Evolutionary conservation across 2,113 vertebrate genomes (phyloP).

Genomic region (Diphyllodes magnificus): DNA sequence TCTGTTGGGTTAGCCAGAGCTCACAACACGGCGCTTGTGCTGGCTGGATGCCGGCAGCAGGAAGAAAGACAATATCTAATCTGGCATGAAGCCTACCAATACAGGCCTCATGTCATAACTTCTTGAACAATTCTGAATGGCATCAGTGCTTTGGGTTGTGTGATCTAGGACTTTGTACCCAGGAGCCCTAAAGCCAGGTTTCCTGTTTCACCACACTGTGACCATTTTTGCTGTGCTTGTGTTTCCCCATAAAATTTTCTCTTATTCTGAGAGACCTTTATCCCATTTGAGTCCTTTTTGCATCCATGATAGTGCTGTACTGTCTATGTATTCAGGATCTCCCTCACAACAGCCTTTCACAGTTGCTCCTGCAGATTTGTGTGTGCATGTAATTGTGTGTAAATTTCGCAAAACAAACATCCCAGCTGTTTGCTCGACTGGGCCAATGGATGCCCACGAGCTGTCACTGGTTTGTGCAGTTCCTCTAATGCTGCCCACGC

Average conservation of each 20-base stretch:
- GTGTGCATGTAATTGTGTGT: background rate
- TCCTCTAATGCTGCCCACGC: fast-evolving
- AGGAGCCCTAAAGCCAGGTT: background rate
- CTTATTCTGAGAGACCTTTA: background rate
- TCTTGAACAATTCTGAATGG: background rate
- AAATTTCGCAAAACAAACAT: background rate
- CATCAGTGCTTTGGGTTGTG: background rate
- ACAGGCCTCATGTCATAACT: background rate
- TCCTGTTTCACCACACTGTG: background rate
- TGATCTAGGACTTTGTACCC: background rate
- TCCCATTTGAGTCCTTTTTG: background rate
- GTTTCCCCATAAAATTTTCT: background rate
- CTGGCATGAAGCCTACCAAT: conserved; percentile 23
- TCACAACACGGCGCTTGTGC: background rate
- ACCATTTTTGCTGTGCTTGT: background rate
- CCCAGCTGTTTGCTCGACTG: background rate
- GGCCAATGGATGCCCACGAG: background rate
- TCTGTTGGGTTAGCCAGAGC: conserved; percentile 23
- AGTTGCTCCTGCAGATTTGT: background rate
- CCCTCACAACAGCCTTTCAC: background rate
- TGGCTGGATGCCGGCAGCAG: background rate
- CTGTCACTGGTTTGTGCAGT: background rate
- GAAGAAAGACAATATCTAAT: conserved; percentile 38
- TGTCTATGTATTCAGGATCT: fast-evolving
- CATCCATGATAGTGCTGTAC: background rate